Evolutionary conservation across 2,888 invertebrate genomes (phyloP).

Genomic region (Epinotia bilunana): DNA sequence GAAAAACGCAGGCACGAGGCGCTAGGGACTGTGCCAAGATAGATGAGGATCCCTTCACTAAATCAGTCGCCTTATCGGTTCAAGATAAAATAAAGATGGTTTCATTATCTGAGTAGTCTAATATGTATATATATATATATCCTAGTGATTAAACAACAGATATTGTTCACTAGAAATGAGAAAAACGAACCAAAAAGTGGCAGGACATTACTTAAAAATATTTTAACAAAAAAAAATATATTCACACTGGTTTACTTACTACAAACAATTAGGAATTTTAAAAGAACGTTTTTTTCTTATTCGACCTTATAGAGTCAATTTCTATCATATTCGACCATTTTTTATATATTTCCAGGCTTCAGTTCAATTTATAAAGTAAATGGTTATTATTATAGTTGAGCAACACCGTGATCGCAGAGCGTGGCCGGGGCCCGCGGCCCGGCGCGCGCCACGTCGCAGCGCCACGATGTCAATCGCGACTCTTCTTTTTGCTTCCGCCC

Average conservation of each 20-base stretch:
- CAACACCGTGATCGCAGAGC: neutral
- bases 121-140: neutral
- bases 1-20: slow-evolving; percentile 36
- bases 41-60: slow-evolving; percentile 28
- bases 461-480: slow-evolving; percentile 75
- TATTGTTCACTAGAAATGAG: no score
- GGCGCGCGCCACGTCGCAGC: slow-evolving; percentile 48
- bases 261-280: no score
- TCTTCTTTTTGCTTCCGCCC: slow-evolving; percentile 74
- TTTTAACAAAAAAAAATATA: no score
- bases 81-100: slow-evolving; percentile 25
- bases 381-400: neutral
- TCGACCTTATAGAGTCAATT: no score
- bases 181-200: no score
- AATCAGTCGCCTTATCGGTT: slow-evolving; percentile 35
- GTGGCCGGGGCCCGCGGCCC: slow-evolving; percentile 45
- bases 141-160: no score
- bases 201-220: no score
- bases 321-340: no score
- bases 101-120: slow-evolving; percentile 10
- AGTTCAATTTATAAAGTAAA: neutral
- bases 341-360: no score
- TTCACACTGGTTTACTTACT: no score
- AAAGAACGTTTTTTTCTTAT: no score
- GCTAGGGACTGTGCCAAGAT: slow-evolving; percentile 21